Conservation (phyloP, 2,888 invertebrate genomes). For the Isoperla grammatica region DNA sequence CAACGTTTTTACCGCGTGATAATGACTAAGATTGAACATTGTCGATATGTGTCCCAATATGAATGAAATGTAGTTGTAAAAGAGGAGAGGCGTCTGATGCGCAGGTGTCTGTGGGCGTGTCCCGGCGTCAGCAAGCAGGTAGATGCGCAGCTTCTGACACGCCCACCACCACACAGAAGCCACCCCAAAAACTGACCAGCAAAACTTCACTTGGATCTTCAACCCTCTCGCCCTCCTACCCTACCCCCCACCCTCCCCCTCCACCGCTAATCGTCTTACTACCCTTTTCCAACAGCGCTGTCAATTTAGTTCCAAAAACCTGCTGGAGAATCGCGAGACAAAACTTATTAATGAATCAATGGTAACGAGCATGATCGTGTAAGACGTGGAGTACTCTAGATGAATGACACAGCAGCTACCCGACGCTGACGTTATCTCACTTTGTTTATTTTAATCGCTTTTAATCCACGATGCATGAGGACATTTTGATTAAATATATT, state of each 20-base stretch:
- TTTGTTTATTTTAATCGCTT: too few species aligned
- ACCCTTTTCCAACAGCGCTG: conserved; percentile 10
- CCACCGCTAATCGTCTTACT: conserved; percentile 15
- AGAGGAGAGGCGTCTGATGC: conserved; percentile 9
- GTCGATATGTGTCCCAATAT: too few species aligned
- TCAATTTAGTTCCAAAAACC: neutral
- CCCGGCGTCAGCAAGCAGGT: conserved; percentile 24
- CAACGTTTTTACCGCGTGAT: too few species aligned
- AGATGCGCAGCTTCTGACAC: conserved; percentile 24
- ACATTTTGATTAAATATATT: too few species aligned
- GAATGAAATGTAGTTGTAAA: too few species aligned
- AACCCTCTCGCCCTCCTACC: neutral
- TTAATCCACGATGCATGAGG: too few species aligned
- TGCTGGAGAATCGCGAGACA: conserved; percentile 3
- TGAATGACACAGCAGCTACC: too few species aligned
- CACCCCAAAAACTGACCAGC: conserved; percentile 25
- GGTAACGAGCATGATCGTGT: conserved; percentile 2
- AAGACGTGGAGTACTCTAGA: neutral
- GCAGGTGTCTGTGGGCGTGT: conserved; percentile 21
- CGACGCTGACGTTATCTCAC: too few species aligned
- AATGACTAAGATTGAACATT: too few species aligned
- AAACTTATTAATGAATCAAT: conserved; percentile 6
- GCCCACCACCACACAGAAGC: conserved; percentile 19
- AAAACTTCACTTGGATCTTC: conserved; percentile 10
- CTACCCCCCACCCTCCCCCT: neutral